phyloP scores from a whole-genome alignment of 2,888 invertebrate genomes.

The Autographa gamma region DNA sequence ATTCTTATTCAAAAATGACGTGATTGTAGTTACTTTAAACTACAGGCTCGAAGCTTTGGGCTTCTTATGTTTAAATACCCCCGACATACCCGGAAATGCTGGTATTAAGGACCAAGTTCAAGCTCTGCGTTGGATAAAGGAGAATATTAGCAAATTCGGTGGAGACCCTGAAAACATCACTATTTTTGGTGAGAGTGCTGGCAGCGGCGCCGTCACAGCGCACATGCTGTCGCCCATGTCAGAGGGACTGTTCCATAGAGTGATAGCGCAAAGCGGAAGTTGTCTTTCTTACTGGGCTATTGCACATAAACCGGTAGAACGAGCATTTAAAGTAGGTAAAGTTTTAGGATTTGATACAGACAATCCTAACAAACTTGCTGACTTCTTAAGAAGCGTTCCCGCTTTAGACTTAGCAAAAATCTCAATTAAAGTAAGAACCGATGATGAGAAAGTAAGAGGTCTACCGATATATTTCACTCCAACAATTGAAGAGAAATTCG shows the following conservation, averaged over 20 bases:
- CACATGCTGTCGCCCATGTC: slow-evolving; percentile 81
- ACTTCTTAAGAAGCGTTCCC: slow-evolving; percentile 68
- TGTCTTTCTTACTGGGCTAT: slow-evolving; percentile 72
- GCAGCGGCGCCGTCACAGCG: slow-evolving; percentile 74
- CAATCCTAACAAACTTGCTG: slow-evolving; percentile 66
- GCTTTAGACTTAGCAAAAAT: slow-evolving; percentile 65
- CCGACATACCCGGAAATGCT: slow-evolving; percentile 79
- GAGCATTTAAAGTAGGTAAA: slow-evolving; percentile 73
- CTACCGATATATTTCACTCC: slow-evolving; percentile 73
- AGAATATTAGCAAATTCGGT: slow-evolving; percentile 74
- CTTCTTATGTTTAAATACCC: slow-evolving; percentile 68
- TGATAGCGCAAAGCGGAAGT: slow-evolving; percentile 79
- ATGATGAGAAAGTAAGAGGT: slow-evolving; percentile 70
- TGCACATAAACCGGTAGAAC: slow-evolving; percentile 60
- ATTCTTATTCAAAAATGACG: slow-evolving; percentile 75
- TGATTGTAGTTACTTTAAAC: slow-evolving; percentile 81
- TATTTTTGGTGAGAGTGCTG: slow-evolving; percentile 82
- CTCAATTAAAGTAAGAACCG: slow-evolving; percentile 64
- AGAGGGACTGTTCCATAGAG: slow-evolving; percentile 77
- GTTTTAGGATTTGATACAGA: slow-evolving; percentile 72
- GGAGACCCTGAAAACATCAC: slow-evolving; percentile 77
- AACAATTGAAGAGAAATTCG: slow-evolving; percentile 72
- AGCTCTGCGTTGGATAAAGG: slow-evolving; percentile 74
- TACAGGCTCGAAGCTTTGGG: slow-evolving; percentile 75
- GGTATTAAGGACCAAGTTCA: slow-evolving; percentile 79